These are phyloP conservation scores for Tuberolachnus salignus DNA, from an alignment of 2,888 invertebrate species.

Conservation along the genomic window DNA sequence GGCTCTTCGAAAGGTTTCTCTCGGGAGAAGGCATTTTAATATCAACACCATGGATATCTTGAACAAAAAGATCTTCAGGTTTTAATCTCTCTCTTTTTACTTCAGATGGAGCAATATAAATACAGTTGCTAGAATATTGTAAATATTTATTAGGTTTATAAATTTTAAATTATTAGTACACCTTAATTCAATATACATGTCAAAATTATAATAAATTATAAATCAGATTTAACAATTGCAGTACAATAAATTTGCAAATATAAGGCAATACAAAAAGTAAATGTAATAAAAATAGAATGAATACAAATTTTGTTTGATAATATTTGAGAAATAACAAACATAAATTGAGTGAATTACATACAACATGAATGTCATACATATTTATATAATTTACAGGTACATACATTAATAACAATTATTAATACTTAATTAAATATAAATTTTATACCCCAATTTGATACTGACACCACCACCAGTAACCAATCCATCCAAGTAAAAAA, in stretches of 20 bases:
- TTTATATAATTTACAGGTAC: not conserved
- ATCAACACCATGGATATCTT: constrained; percentile 80
- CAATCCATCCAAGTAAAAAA: constrained; percentile 94
- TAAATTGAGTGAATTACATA: no score
- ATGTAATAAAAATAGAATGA: no score
- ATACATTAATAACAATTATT: not conserved
- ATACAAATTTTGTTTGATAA: no score
- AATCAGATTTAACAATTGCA: no score
- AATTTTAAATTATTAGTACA: constrained; percentile 1
- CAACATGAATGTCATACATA: not conserved
- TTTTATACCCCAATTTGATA: constrained; percentile 78
- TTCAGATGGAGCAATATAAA: constrained; percentile 95
- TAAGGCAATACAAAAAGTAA: no score
- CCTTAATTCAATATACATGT: not conserved
- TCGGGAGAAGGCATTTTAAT: constrained; percentile 77
- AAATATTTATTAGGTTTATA: not conserved
- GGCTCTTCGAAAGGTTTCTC: constrained; percentile 86
- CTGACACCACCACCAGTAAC: constrained; percentile 96
- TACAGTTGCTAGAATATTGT: constrained; percentile 68
- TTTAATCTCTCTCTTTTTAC: constrained; percentile 94
- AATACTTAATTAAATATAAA: not conserved
- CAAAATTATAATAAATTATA: not conserved
- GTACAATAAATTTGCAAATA: no score
- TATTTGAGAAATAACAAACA: no score
- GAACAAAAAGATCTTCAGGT: constrained; percentile 88